A percentile compares a stretch with the other conserved stretches of the same genome.
Conservation (phyloP, 2,113 vertebrate species). For the Lagopus leucura region DNA sequence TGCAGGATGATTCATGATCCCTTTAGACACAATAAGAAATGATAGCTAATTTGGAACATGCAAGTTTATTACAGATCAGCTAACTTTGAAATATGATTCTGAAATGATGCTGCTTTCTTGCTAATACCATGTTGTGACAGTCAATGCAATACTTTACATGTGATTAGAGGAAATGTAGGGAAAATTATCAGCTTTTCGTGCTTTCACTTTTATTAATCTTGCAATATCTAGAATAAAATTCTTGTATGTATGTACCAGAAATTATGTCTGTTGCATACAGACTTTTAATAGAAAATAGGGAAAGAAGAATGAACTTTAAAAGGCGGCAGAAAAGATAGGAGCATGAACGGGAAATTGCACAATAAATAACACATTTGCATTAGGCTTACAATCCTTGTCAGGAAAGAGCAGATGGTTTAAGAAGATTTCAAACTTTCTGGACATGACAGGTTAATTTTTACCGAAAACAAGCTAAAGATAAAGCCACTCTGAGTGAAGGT, state of each 20-base stretch:
- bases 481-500: neutral
- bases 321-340: neutral
- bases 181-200: neutral
- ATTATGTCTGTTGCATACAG: neutral
- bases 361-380: neutral
- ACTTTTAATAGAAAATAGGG: neutral
- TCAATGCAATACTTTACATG: neutral
- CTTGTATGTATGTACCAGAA: neutral
- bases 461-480: neutral
- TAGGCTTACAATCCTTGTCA: neutral
- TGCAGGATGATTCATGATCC: neutral
- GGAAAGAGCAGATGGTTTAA: neutral
- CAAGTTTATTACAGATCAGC: neutral
- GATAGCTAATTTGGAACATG: neutral
- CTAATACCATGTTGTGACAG: neutral
- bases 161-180: neutral
- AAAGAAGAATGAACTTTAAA: neutral
- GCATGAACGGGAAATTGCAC: neutral
- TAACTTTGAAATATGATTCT: neutral
- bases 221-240: neutral
- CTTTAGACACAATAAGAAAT: neutral
- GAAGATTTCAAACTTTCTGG: conserved; percentile 8
- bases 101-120: neutral
- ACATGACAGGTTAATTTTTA: conserved; percentile 2
- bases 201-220: neutral